phyloP scores from a whole-genome alignment of 2,113 vertebrate species.

The Oreotrochilus melanogaster region DNA sequence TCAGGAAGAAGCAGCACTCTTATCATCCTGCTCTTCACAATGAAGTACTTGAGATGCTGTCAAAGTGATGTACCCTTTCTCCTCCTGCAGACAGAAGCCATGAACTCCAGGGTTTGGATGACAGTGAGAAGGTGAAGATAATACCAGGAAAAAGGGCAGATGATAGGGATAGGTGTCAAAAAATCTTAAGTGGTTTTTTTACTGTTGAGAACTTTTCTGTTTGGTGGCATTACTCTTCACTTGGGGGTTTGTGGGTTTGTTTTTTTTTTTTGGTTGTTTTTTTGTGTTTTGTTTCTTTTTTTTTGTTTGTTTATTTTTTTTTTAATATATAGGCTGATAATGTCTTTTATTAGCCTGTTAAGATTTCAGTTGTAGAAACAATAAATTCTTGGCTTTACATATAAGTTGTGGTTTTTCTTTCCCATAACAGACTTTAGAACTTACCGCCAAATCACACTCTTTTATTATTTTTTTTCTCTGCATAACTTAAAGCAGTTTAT shows the following conservation, averaged over 20 bases:
- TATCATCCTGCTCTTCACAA: too few species aligned
- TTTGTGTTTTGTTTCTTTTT: neutral
- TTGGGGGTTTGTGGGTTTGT: too few species aligned
- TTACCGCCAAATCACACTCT: fast-evolving
- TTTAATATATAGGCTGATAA: neutral
- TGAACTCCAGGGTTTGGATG: neutral
- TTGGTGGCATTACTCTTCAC: neutral
- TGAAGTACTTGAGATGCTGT: neutral
- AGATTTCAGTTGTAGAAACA: neutral
- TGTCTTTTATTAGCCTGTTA: neutral
- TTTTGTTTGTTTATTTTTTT: neutral
- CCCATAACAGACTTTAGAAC: neutral
- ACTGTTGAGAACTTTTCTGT: neutral
- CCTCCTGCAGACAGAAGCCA: neutral
- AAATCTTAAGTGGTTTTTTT: neutral
- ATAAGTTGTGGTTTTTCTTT: neutral
- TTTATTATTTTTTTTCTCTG: neutral
- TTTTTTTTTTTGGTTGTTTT: too few species aligned
- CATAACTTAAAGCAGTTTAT: neutral
- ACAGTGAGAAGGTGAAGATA: neutral
- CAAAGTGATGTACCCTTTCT: neutral
- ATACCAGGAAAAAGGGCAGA: neutral
- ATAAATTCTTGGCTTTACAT: neutral
- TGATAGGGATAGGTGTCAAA: neutral
- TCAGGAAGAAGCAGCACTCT: neutral